phyloP scores from a whole-genome alignment of 2,113 vertebrate genomes.

The Pelusios castaneus region DNA sequence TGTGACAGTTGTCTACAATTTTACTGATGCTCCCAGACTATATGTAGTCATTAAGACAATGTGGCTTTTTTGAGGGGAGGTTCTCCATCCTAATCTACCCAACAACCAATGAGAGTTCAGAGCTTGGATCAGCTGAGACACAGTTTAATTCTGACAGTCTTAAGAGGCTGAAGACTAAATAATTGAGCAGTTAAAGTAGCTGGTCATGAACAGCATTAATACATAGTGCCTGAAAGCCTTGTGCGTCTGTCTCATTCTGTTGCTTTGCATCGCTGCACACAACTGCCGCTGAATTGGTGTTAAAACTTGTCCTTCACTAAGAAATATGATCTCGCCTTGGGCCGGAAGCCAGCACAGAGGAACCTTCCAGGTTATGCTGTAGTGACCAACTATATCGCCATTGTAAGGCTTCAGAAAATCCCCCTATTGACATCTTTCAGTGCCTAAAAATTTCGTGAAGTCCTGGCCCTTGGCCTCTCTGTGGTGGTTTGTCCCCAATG shows the following conservation, averaged over 20 bases:
- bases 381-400: neutral
- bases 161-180: neutral
- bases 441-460: neutral
- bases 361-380: neutral
- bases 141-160: fast-evolving
- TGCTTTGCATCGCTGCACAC: neutral
- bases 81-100: neutral
- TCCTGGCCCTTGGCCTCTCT: neutral
- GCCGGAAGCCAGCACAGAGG: neutral
- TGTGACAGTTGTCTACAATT: neutral
- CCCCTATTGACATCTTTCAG: neutral
- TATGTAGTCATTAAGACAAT: neutral
- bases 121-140: neutral
- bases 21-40: neutral
- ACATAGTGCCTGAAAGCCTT: neutral
- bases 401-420: too few relatives aligned
- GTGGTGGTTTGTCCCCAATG: neutral
- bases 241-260: neutral
- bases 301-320: neutral
- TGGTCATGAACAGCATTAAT: neutral
- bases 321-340: neutral
- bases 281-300: neutral
- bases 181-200: too few relatives aligned
- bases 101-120: neutral
- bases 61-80: neutral